Evolutionary conservation across 2,888 invertebrate genomes (phyloP), one percentile per base, ranked within the genome.

Genomic region (Pseudolycoriella hygida): DNA sequence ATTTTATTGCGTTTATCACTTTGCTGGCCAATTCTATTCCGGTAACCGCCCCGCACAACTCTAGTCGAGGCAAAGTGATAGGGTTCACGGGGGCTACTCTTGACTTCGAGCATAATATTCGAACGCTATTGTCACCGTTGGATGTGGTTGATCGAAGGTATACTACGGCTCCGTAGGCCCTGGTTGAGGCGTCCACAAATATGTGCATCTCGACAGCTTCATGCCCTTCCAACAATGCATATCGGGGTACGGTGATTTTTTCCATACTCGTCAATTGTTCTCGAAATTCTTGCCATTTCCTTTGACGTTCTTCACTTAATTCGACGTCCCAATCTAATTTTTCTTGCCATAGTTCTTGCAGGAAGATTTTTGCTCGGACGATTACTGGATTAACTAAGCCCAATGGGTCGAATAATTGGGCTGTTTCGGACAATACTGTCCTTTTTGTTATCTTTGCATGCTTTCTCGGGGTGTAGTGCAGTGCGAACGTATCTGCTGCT

Each of bases 1-100:
- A 8, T 39, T 39, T 10, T 12, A 37, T 10, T 10, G 37, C 6
- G 14, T n/a, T 39, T 39, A 17, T 3, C 11, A 39, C 4, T 17
- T 39, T n/a, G 8, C 17, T 17, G 3, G 8, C 17, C 3, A 34
- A 12, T 14, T 34, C 15, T 14, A 14, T 12, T 34, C 3, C 12
- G 3, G 11, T 4, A 12, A 8, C 8, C n/a, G 34, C 34, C 4
- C n/a, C 34, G 11, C 34, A 34, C 25, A 25, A 47, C 44, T 59
- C 57, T 11, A 57, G 43, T 14, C 52, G 18, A 10, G 58, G 57
- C 18, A 25, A 25, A 58, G 37, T 2, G 55, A 49, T 2, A 53
- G 44, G 17, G 42, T 49, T 20, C 38, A 37, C 4, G 45, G 48
- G 49, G 1, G 49, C 47, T 14, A 50, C 45, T 38, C 43, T 42